These are phyloP conservation scores for Xestia ashworthii DNA, from an alignment of 2,888 invertebrate genomes.

Conservation along the genomic window DNA sequence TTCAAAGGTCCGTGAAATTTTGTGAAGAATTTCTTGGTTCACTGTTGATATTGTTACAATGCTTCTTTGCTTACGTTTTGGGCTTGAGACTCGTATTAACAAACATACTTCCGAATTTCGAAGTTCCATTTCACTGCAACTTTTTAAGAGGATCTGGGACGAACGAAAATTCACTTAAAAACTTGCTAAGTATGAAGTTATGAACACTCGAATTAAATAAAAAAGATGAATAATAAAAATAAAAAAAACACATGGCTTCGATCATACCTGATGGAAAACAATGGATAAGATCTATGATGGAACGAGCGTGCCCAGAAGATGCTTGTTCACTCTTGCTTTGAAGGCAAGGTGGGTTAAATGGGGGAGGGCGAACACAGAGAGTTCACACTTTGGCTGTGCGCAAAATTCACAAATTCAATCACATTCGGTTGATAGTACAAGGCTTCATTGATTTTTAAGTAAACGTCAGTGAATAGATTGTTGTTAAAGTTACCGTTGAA, in stretches of 20 bases:
- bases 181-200: not conserved
- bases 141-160: not conserved
- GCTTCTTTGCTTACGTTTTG: slow-evolving; percentile 9
- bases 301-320: too few species aligned
- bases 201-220: not conserved
- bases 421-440: not conserved
- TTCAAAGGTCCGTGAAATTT: slow-evolving; percentile 65
- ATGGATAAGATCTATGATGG: too few species aligned
- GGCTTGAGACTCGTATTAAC: not conserved
- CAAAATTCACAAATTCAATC: too few species aligned
- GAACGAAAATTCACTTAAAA: not conserved
- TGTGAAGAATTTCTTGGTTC: slow-evolving; percentile 53
- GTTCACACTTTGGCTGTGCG: too few species aligned
- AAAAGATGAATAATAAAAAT: too few species aligned
- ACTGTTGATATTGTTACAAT: slow-evolving; percentile 47
- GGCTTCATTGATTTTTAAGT: not conserved
- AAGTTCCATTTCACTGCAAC: not conserved
- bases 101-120: not conserved
- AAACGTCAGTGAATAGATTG: not conserved
- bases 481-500: slow-evolving; percentile 2
- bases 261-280: too few species aligned
- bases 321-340: too few species aligned
- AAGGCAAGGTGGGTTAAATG: too few species aligned
- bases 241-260: too few species aligned
- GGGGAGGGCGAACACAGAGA: too few species aligned